Evolutionary conservation across 2,888 invertebrate species (phyloP).

Genomic region (Agriopis aurantiaria): DNA sequence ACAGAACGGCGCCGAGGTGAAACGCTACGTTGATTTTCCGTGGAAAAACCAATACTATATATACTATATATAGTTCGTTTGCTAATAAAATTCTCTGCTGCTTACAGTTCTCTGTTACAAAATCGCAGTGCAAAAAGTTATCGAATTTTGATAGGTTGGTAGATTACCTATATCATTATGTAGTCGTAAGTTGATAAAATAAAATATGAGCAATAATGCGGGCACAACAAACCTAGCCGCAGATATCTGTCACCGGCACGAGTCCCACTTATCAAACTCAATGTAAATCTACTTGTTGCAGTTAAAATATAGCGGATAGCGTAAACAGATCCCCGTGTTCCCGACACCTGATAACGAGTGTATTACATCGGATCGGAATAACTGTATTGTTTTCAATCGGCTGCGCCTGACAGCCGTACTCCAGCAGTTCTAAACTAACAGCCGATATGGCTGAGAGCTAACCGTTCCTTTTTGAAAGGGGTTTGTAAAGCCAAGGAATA

Average conservation of each 20-base stretch:
- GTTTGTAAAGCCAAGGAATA: background rate
- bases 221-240: background rate
- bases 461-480: background rate
- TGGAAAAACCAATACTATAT: constrained; percentile 33
- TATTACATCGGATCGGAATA: constrained; percentile 72
- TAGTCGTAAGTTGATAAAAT: no score
- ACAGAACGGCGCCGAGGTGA: constrained; percentile 61
- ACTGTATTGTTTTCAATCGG: constrained; percentile 71
- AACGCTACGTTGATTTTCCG: constrained; percentile 16
- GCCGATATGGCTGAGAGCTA: constrained; percentile 17
- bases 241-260: constrained; percentile 9
- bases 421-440: constrained; percentile 24
- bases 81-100: background rate
- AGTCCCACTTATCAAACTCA: constrained; percentile 11
- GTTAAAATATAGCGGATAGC: constrained; percentile 47
- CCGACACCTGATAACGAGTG: constrained; percentile 76
- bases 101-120: background rate
- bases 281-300: constrained; percentile 41
- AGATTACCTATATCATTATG: no score
- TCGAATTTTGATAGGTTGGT: background rate
- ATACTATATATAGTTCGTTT: constrained; percentile 2
- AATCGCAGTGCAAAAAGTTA: background rate
- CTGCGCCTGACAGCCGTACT: constrained; percentile 62
- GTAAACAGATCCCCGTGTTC: constrained; percentile 68
- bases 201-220: no score